phyloP scores from a whole-genome alignment of 2,888 invertebrate genomes.

The Hydrotaea cyrtoneurina region DNA sequence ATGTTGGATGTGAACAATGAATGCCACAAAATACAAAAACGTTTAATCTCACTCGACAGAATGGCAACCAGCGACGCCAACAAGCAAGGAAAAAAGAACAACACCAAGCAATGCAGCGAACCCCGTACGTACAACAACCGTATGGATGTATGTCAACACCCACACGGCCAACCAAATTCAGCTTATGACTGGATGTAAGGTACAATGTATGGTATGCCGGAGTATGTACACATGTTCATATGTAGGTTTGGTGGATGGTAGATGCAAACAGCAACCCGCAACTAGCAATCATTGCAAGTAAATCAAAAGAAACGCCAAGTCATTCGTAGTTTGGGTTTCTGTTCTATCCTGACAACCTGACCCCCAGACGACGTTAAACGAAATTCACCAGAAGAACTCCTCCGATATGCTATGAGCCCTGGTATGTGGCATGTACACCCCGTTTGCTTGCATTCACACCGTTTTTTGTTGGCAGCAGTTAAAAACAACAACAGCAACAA shows the following conservation, averaged over 20 bases:
- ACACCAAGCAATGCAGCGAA: background rate
- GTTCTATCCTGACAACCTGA: slow-evolving; percentile 48
- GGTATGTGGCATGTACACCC: background rate
- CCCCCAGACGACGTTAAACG: slow-evolving; percentile 37
- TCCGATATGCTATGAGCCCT: background rate
- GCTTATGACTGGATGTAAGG: slow-evolving; percentile 1
- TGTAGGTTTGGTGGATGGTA: background rate
- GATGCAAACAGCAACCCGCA: slow-evolving; percentile 32
- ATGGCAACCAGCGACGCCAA: background rate
- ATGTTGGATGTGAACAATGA: slow-evolving; percentile 52
- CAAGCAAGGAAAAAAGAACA: slow-evolving; percentile 27
- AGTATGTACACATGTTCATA: background rate
- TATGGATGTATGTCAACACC: slow-evolving; percentile 67
- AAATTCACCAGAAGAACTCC: slow-evolving; percentile 49
- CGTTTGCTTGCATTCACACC: slow-evolving; percentile 43
- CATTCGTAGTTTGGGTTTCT: slow-evolving; percentile 38
- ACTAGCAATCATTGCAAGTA: slow-evolving; percentile 28
- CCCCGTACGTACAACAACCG: background rate
- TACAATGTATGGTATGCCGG: background rate
- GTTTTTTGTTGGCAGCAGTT: slow-evolving; percentile 42
- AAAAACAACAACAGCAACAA: slow-evolving; percentile 34
- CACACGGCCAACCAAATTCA: slow-evolving; percentile 56
- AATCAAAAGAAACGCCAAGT: slow-evolving; percentile 44
- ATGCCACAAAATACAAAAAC: slow-evolving; percentile 22
- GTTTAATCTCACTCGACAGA: background rate